Base-by-base conservation (phyloP, 2,113 vertebrate genomes). In the Eurystomus gularis region DNA sequence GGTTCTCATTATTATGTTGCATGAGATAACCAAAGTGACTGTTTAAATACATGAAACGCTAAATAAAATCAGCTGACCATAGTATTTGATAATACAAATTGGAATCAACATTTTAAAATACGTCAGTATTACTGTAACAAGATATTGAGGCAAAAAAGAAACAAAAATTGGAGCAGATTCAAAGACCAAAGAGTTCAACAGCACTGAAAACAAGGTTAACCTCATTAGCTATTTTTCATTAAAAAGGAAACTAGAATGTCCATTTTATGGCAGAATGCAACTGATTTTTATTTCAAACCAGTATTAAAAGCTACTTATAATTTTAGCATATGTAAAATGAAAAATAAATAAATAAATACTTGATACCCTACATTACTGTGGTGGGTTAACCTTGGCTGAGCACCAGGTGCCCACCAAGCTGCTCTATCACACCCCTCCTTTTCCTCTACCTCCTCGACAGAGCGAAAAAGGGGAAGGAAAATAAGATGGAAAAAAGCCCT, bases 351-450 rank as follows among this genome's bases (percentile, higher is more conserved):
- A 71, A 80, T 52, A 51, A 58, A 21, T 37, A 31, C 33, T 5
- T 68, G 3, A 35, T 48, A 9, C 0, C 15, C 7, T 37, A 65
- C 3, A n/a, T n/a, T n/a, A n/a, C n/a, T n/a, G n/a, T n/a, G n/a
- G n/a, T n/a, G n/a, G n/a, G n/a, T n/a, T n/a, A n/a, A n/a, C n/a
- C n/a, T n/a, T n/a, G n/a, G n/a, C n/a, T n/a, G n/a, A n/a, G n/a
- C n/a, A n/a, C n/a, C n/a, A n/a, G n/a, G n/a, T n/a, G n/a, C n/a
- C n/a, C n/a, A n/a, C n/a, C n/a, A n/a, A n/a, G n/a, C n/a, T n/a
- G n/a, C n/a, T n/a, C n/a, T n/a, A n/a, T n/a, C n/a, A n/a, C n/a
- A n/a, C n/a, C n/a, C n/a, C n/a, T n/a, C n/a, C n/a, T n/a, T n/a
- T n/a, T n/a, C n/a, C n/a, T n/a, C n/a, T n/a, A n/a, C n/a, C n/a